These are phyloP conservation scores for Meteorus colon DNA, from an alignment of 2,888 invertebrate genomes.

Conservation along the genomic window DNA sequence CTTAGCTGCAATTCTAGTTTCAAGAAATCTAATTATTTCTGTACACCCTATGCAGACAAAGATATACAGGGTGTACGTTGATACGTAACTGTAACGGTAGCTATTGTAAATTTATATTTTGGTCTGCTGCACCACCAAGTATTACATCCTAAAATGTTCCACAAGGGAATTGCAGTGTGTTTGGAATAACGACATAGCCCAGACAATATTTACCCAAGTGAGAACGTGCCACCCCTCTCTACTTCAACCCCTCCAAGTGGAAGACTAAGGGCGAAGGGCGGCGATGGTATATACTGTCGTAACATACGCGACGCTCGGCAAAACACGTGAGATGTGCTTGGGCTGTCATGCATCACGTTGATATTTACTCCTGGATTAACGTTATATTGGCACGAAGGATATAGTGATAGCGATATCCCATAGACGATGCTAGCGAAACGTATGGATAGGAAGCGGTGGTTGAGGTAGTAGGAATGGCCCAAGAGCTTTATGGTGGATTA, in stretches of 20 bases:
- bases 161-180: slow-evolving; percentile 17
- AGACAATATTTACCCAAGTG: slow-evolving; percentile 24
- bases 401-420: slow-evolving; percentile 21
- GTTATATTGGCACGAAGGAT: slow-evolving; percentile 42
- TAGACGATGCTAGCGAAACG: slow-evolving; percentile 6
- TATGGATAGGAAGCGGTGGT: slow-evolving; percentile 2
- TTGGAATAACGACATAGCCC: slow-evolving; percentile 23
- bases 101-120: slow-evolving; percentile 7
- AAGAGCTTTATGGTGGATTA: slow-evolving; percentile 28
- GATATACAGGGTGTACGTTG: no score
- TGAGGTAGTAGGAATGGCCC: background rate
- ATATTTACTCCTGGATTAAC: slow-evolving; percentile 48
- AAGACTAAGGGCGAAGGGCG: background rate
- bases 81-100: background rate
- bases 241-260: background rate
- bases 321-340: slow-evolving; percentile 46
- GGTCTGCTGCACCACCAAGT: slow-evolving; percentile 3
- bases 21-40: no score
- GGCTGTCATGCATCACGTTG: slow-evolving; percentile 31
- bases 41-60: no score
- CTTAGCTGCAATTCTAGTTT: no score
- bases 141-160: slow-evolving; percentile 5
- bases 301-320: slow-evolving; percentile 24
- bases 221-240: background rate
- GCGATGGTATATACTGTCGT: background rate